Conservation (phyloP, 2,113 vertebrate genomes). For the Lasiurus cinereus region DNA sequence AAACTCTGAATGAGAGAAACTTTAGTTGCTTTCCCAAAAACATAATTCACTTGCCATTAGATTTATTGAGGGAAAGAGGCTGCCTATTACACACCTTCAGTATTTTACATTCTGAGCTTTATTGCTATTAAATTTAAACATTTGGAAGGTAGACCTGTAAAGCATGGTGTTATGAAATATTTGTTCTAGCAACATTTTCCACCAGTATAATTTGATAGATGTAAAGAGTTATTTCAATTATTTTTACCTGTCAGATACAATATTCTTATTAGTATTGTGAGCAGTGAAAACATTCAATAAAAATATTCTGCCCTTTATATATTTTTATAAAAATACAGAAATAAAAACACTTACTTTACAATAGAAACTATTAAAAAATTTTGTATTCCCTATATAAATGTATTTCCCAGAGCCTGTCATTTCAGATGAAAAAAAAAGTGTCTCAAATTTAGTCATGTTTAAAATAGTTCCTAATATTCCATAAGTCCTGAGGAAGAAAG, state of each 20-base stretch:
- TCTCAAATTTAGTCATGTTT: constrained; percentile 21
- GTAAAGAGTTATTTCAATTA: background rate
- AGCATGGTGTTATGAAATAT: background rate
- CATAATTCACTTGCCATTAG: background rate
- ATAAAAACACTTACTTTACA: background rate
- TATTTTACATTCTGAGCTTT: background rate
- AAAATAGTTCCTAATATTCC: background rate
- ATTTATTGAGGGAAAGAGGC: background rate
- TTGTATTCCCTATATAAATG: background rate
- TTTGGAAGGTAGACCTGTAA: background rate
- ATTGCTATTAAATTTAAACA: constrained; percentile 24
- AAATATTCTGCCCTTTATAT: background rate
- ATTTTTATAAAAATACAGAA: background rate
- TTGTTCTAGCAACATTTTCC: background rate
- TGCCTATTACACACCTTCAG: background rate
- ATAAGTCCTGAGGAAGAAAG: background rate
- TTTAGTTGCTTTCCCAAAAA: constrained; percentile 1
- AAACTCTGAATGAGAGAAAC: background rate
- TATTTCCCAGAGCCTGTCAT: background rate
- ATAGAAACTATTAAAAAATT: background rate
- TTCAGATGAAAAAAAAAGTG: background rate
- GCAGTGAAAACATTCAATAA: background rate
- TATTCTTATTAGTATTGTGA: background rate
- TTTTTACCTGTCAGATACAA: background rate
- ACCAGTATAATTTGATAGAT: background rate